Base-by-base conservation (phyloP, 1,140 invertebrate genomes). In the Bombus cullumanus region DNA sequence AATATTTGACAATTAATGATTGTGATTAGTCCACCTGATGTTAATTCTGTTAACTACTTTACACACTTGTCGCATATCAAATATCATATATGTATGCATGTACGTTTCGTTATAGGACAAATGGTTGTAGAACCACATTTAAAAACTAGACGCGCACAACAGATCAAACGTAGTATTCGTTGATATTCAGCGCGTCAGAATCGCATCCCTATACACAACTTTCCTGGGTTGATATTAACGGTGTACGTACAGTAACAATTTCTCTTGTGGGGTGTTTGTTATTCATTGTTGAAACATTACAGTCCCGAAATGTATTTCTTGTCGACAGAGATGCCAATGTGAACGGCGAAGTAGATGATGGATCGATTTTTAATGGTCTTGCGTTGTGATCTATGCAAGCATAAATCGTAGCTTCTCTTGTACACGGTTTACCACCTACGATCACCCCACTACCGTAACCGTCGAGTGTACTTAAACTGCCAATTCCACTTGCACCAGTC, bases 241-340 rank as follows among this genome's bases (percentile, higher is more conserved):
- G 98, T 47, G 97, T 98, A 89, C 97, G 96, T 31, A 98, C 97
- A 8, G 98, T 98, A 28, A 98, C 97, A 18, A 98, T 97, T 94
- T 98, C 98, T 86, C 97, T 95, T 88, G 96, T 93, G 85, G 96
- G 96, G 86, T 94, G 93, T 43, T 93, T 92, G 43, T 88, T 81
- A 66, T 91, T 92, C 90, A 93, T 92, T 15, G 88, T 83, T n/a
- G 88, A 71, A 34, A 89, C 43, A n/a, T 89, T 86, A 6, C 85
- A 81, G 25, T 90, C 88, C 89, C 92, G 62, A 82, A 92, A 83
- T 75, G 91, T 71, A 90, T 90, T 85, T 28, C 81, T 80, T 62
- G 92, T 88, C 41, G 92, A 90, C 8, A 92, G 89, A 5, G 92
- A 86, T 66, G 89, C 94, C 93, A 92, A 88, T 94, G 88, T 86